Base-by-base conservation (phyloP, 2,797 vertebrate genomes). In the Myotis myotis region DNA sequence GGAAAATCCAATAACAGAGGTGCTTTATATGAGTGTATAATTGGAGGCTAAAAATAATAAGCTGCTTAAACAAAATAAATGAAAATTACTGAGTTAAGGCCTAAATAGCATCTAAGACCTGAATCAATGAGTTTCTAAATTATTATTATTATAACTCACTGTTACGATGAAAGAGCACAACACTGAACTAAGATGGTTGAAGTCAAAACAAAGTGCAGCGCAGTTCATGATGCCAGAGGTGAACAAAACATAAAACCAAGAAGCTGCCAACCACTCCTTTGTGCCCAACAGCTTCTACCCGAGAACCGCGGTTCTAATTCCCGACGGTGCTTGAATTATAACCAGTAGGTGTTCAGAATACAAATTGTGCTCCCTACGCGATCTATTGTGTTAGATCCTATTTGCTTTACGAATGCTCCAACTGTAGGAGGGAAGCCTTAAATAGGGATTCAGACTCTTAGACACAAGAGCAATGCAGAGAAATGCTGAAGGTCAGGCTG, bases 31-130 rank as follows among this genome's bases (percentile, higher is more conserved):
- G 23, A 92, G 51, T 53, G 25, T 79, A 25, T 57, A 93, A 75
- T 1, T 92, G 57, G 60, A 87, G 36, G 36, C 64, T 94, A 91
- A 92, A 87, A 95, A 87, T 70, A 95, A 85, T 87, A 91, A 91
- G 81, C 3, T 76, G 53, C 60, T 87, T 92, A 75, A 81, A 91
- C 17, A 76, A 92, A 95, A 94, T 62, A 94, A 88, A 88, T 53
- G 64, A 92, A 91, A 92, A 82, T 86, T 49, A 75, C 19, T 30
- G 38, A 91, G 41, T 4, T 91, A 66, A 91, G 49, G 80, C 23
- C 55, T 75, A 33, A 93, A 81, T 80, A 82, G 44, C 30, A 57
- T 86, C 44, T 78, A 66, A 86, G 70, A 49, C 8, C 64, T 57
- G 71, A 76, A 80, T 75, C 53, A 38, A 17, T 41, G 80, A 64